phyloP scores from a whole-genome alignment of 64 coral and sea anemone species.

The Montipora foliosa region DNA sequence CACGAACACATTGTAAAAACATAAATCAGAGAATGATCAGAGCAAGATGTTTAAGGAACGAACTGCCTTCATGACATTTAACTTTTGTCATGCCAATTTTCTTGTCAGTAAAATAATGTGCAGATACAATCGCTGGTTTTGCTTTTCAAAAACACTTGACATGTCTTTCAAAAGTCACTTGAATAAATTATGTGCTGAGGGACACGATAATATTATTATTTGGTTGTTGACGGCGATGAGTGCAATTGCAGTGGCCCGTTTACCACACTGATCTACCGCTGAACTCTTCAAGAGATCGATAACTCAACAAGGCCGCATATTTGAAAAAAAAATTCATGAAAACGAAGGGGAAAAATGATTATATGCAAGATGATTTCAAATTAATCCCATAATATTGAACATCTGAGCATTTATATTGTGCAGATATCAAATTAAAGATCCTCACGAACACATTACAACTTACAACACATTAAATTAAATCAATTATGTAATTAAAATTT shows the following conservation, averaged over 20 bases:
- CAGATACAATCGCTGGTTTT: not conserved
- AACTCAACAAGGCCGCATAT: not conserved
- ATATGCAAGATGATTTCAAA: not conserved
- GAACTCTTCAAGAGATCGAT: no score
- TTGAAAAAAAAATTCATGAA: not conserved
- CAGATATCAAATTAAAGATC: not conserved
- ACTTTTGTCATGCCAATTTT: no score
- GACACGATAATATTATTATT: not conserved
- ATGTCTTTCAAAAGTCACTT: not conserved
- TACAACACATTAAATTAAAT: not conserved
- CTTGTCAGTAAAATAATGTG: no score
- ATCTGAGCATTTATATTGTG: not conserved
- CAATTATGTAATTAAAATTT: no score
- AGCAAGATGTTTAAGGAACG: no score
- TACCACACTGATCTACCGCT: no score
- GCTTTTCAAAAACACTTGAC: not conserved
- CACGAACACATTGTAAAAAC: no score
- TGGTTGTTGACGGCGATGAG: not conserved
- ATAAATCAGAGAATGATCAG: no score
- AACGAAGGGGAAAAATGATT: not conserved
- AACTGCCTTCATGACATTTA: no score
- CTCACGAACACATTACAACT: not conserved
- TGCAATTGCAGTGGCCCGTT: no score
- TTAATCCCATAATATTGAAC: not conserved
- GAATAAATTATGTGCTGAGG: not conserved